Evolutionary conservation across 2,888 invertebrate genomes (phyloP).

Genomic region (Orthosia cruda): DNA sequence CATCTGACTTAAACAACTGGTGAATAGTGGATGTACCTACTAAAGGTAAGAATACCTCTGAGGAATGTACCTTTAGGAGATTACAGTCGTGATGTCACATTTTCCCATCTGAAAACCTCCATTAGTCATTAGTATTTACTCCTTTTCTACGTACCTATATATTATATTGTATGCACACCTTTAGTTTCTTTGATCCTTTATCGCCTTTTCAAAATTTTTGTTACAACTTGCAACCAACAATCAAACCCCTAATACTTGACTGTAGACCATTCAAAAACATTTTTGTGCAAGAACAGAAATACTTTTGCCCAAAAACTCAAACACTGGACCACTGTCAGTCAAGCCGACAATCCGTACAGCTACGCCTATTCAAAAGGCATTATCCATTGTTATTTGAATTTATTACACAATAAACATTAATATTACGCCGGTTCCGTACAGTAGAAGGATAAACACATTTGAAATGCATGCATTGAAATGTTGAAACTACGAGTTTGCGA

Average conservation of each 20-base stretch:
- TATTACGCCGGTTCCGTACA: constrained; percentile 25
- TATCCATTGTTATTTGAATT: constrained; percentile 18
- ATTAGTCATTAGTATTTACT: too few relatives aligned
- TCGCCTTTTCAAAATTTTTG: background rate
- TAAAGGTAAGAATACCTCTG: too few relatives aligned
- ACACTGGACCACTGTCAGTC: background rate
- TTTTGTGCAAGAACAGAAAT: background rate
- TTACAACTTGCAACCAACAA: background rate
- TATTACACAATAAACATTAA: constrained; percentile 19
- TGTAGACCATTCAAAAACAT: background rate
- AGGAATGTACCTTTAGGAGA: too few relatives aligned
- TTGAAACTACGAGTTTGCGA: constrained; percentile 46
- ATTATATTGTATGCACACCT: too few relatives aligned
- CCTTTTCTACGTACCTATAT: too few relatives aligned
- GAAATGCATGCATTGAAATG: constrained; percentile 58
- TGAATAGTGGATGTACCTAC: too few relatives aligned
- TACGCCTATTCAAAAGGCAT: background rate
- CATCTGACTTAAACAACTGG: too few relatives aligned
- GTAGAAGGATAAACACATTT: constrained; percentile 35
- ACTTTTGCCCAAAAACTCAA: background rate
- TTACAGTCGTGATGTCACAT: too few relatives aligned
- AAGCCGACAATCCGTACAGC: background rate
- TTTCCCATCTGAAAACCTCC: too few relatives aligned
- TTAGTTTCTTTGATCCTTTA: background rate
- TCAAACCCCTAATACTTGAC: background rate